Evolutionary conservation across 2,797 vertebrate species (phyloP).

Genomic region (Chanos chanos): DNA sequence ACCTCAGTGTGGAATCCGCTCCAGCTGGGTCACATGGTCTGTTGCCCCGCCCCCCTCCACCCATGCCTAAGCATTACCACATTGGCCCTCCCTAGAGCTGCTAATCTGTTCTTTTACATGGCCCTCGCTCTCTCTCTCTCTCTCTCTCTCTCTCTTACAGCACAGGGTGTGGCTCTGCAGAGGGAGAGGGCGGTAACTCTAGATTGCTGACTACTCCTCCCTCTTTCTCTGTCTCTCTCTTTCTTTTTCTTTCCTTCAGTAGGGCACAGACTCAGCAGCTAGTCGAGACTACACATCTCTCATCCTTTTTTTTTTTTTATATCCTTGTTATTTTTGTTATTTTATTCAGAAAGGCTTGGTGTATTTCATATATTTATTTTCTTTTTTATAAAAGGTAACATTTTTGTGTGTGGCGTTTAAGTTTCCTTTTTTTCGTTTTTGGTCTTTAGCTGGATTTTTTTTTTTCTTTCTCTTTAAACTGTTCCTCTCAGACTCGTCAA

Average conservation of each 20-base stretch:
- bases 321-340: too few species aligned
- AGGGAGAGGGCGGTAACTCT: conserved; percentile 67
- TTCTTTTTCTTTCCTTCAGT: conserved; percentile 27
- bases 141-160: conserved; percentile 52
- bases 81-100: conserved; percentile 43
- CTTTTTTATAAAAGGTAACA: conserved; percentile 12
- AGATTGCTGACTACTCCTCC: conserved; percentile 65
- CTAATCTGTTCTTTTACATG: conserved; percentile 29
- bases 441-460: too few species aligned
- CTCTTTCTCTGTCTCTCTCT: conserved; percentile 48
- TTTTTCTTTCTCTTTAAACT: neutral
- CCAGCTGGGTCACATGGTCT: conserved; percentile 63
- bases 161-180: conserved; percentile 73
- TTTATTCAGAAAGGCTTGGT: too few species aligned
- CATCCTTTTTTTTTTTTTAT: neutral
- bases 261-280: conserved; percentile 26
- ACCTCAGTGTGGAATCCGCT: conserved; percentile 70
- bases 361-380: neutral
- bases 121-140: conserved; percentile 32
- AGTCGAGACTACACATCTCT: conserved; percentile 1
- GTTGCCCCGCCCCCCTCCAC: conserved; percentile 27
- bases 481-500: too few species aligned
- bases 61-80: conserved; percentile 43
- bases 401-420: too few species aligned
- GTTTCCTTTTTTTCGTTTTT: too few species aligned